Evolutionary conservation across 1,140 invertebrate species (phyloP).

Genomic region (Papilio machaon): DNA sequence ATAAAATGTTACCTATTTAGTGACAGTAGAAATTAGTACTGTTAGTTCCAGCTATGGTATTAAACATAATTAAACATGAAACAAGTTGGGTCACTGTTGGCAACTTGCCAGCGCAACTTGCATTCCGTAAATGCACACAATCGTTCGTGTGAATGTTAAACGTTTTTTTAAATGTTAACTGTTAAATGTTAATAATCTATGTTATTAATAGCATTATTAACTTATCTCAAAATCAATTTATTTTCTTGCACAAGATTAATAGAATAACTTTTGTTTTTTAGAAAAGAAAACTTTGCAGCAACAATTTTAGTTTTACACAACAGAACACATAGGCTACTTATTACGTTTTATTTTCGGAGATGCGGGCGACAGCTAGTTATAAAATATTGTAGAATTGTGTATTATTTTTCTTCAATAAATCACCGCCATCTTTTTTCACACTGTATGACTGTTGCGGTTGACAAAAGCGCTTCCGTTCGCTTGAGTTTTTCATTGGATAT

Average conservation of each 20-base stretch:
- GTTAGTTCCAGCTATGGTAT: not conserved
- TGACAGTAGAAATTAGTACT: not conserved
- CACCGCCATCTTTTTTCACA: not conserved
- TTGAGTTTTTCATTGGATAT: constrained; percentile 7
- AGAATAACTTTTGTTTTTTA: too few relatives aligned
- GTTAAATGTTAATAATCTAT: too few relatives aligned
- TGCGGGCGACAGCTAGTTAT: not conserved
- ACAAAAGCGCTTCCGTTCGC: not conserved
- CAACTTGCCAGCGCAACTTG: not conserved
- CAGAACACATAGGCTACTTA: too few relatives aligned
- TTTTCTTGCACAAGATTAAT: too few relatives aligned
- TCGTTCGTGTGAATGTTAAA: not conserved
- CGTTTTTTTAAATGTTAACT: not conserved
- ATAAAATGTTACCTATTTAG: not conserved
- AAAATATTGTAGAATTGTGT: not conserved
- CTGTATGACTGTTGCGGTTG: not conserved
- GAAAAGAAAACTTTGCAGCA: too few relatives aligned
- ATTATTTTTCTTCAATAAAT: not conserved
- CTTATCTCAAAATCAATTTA: too few relatives aligned
- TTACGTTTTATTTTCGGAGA: too few relatives aligned
- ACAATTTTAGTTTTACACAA: too few relatives aligned
- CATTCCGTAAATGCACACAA: constrained; percentile 1
- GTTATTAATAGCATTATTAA: too few relatives aligned
- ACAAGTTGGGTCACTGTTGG: not conserved
- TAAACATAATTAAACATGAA: not conserved